Conservation (phyloP, 2,113 vertebrate species). For the Albula goreensis region DNA sequence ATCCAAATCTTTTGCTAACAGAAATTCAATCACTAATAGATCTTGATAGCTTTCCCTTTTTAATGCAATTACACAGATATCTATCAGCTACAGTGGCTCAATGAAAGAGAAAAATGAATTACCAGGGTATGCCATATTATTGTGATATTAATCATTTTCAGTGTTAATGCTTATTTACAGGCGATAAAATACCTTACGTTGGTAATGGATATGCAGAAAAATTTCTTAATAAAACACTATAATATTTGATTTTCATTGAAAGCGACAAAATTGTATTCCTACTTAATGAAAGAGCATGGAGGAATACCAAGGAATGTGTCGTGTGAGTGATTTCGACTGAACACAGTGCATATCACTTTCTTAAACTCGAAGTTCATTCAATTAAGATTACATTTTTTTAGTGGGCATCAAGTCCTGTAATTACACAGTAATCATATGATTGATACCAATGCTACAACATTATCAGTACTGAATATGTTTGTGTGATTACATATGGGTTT, state of each 20-base stretch:
- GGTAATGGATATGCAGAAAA: neutral
- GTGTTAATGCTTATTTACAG: neutral
- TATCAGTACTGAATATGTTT: neutral
- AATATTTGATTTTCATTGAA: neutral
- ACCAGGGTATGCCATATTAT: neutral
- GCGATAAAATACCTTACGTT: neutral
- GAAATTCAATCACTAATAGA: conserved; percentile 5
- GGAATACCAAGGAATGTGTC: neutral
- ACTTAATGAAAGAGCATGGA: neutral
- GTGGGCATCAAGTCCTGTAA: neutral
- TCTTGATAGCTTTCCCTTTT: conserved; percentile 16
- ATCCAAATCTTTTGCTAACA: conserved; percentile 4
- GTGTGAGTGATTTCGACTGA: neutral
- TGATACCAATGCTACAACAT: neutral
- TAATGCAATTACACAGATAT: conserved; percentile 14
- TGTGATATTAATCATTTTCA: neutral
- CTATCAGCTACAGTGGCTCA: conserved; percentile 20
- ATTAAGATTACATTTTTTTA: neutral
- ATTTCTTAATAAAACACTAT: neutral
- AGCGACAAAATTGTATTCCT: neutral
- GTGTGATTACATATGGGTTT: neutral
- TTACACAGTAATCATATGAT: neutral
- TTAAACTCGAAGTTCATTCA: neutral
- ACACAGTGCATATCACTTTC: neutral
- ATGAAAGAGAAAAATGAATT: neutral